Evolutionary conservation across 2,797 vertebrate genomes (phyloP).

Genomic region (Poecile montanus): DNA sequence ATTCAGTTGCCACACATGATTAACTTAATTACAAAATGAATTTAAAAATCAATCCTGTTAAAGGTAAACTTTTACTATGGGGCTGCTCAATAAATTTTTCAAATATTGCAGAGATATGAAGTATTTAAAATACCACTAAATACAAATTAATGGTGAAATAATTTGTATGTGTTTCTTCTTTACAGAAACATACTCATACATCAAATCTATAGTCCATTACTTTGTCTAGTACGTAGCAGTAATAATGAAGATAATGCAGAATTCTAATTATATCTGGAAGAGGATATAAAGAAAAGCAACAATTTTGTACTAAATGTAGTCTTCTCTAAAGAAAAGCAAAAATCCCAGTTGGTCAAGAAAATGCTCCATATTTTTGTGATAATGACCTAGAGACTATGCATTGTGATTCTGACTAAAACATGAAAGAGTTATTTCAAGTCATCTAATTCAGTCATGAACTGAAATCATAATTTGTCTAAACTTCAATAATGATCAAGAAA

Average conservation of each 20-base stretch:
- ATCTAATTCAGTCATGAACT: neutral
- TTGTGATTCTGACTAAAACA: neutral
- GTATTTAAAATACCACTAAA: constrained; percentile 28
- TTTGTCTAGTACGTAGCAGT: neutral
- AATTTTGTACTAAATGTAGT: neutral
- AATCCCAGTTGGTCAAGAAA: neutral
- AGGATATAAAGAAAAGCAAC: neutral
- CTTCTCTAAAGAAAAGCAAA: neutral
- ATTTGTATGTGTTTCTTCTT: neutral
- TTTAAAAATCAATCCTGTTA: constrained; percentile 49
- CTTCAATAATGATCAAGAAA: neutral
- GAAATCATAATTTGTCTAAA: neutral
- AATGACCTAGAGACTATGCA: neutral
- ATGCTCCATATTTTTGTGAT: neutral
- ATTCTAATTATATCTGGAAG: constrained; percentile 9
- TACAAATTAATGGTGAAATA: constrained; percentile 28
- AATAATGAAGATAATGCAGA: constrained; percentile 1
- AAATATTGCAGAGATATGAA: constrained; percentile 25
- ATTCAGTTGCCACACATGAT: constrained; percentile 53
- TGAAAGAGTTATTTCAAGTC: neutral
- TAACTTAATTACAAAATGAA: constrained; percentile 63
- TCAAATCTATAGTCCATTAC: constrained; percentile 7
- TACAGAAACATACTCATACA: neutral
- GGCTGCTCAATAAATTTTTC: constrained; percentile 14
- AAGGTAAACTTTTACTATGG: constrained; percentile 41